phyloP scores from a whole-genome alignment of 2,797 vertebrate genomes.

The Tenualosa thibaudeaui region DNA sequence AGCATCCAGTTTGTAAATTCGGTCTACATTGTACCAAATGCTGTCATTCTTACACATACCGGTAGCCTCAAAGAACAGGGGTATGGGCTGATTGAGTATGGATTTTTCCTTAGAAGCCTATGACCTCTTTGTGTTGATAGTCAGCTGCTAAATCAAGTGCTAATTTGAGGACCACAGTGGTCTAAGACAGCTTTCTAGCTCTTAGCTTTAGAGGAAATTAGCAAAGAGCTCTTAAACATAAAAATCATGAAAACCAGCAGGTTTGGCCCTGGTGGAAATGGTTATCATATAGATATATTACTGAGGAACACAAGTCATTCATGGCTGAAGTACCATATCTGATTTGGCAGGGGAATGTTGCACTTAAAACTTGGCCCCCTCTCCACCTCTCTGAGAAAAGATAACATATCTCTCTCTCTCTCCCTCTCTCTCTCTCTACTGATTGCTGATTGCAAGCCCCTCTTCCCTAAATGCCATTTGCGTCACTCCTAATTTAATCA shows the following conservation, averaged over 20 bases:
- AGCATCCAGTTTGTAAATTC: too few relatives aligned
- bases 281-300: background rate
- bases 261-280: background rate
- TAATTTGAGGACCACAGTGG: too few relatives aligned
- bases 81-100: too few relatives aligned
- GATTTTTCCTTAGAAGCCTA: too few relatives aligned
- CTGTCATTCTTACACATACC: too few relatives aligned
- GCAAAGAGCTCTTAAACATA: background rate
- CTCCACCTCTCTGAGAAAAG: background rate
- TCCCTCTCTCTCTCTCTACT: too few relatives aligned
- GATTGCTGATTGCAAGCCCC: background rate
- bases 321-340: background rate
- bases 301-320: background rate
- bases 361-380: background rate
- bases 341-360: background rate
- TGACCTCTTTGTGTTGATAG: too few relatives aligned
- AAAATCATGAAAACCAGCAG: background rate
- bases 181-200: background rate
- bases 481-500: conserved; percentile 1
- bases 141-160: too few relatives aligned
- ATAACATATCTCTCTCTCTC: background rate
- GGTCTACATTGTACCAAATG: too few relatives aligned
- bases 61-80: too few relatives aligned
- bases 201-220: background rate
- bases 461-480: background rate